Base-by-base conservation (phyloP, 2,888 invertebrate genomes). In the Phytoseiulus persimilis region DNA sequence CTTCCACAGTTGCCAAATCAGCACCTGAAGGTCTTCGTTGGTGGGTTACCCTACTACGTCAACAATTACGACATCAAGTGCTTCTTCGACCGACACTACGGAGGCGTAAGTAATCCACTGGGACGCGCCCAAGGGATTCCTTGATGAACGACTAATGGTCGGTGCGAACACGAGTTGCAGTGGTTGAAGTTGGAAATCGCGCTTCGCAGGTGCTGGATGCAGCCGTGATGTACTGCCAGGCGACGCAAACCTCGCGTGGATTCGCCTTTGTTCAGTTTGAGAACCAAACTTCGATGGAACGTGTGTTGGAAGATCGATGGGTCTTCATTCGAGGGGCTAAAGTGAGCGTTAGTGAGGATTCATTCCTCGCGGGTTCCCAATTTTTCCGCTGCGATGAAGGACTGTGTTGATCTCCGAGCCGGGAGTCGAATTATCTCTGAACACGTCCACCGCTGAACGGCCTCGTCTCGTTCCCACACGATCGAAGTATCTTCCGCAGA, bases 161-260 rank as follows among this genome's bases (percentile, higher is more conserved):
- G 39, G 39, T 9, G 9, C 39, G 39, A 39, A 39, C 9, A 39
- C 39, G 39, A 39, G 39, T 39, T 39, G 9, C 39, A 9, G 9
- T 39, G 3, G 39, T 39, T 39, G 39, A 39, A 39, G 39, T 39
- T 39, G 39, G 31, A 45, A 90, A 32, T 90, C 90, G 32, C 39
- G 32, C 14, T 83, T 90, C 32, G n/a, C 90, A 91, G 91, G 96
- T 96, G 32, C 96, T 96, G 92, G 97, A 97, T 93, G 96, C 96
- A 45, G 96, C 96, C 31, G 96, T 97, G 96, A 94, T 97, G 91
- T 97, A 97, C 96, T 96, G 97, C 93, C 96, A 97, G 93, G 96
- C 97, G 93, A 97, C 97, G 46, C 96, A 96, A 92, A 95, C 97
- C 90, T 96, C 97, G 93, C 94, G 97, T 90, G 97, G 97, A 91